Conservation (phyloP, 2,888 invertebrate genomes). For the Pomacea canaliculata region DNA sequence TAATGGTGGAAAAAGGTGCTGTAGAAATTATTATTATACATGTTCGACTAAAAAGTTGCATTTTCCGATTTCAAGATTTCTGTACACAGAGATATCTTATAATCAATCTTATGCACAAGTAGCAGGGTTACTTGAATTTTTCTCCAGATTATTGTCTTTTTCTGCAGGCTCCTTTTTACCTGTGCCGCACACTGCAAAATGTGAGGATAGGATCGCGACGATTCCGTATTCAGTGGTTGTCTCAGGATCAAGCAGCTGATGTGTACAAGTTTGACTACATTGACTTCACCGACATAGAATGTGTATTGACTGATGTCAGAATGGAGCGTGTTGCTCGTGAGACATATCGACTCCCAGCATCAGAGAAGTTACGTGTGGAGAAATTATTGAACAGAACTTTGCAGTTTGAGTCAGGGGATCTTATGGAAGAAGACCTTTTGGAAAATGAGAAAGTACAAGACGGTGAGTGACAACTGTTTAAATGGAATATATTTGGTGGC, state of each 20-base stretch:
- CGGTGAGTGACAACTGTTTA: conserved; percentile 15
- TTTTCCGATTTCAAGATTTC: too few species aligned
- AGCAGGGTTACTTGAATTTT: too few species aligned
- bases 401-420: conserved; percentile 66
- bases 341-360: conserved; percentile 78
- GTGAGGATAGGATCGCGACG: conserved; percentile 84
- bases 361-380: conserved; percentile 83
- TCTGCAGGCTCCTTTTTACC: conserved; percentile 70
- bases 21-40: too few species aligned
- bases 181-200: conserved; percentile 91
- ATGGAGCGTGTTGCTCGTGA: conserved; percentile 81
- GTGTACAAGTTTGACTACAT: conserved; percentile 91
- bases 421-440: conserved; percentile 44
- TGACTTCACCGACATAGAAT: conserved; percentile 77
- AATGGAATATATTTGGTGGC: too few species aligned
- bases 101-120: too few species aligned
- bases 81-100: too few species aligned
- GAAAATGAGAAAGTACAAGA: conserved; percentile 37
- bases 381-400: conserved; percentile 88
- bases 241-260: conserved; percentile 63
- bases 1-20: too few species aligned
- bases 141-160: too few species aligned
- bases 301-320: conserved; percentile 81
- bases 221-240: conserved; percentile 89
- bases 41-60: too few species aligned